These are phyloP conservation scores for Aphaenogaster floridana DNA, from an alignment of 1,140 invertebrate genomes.

Conservation along the genomic window DNA sequence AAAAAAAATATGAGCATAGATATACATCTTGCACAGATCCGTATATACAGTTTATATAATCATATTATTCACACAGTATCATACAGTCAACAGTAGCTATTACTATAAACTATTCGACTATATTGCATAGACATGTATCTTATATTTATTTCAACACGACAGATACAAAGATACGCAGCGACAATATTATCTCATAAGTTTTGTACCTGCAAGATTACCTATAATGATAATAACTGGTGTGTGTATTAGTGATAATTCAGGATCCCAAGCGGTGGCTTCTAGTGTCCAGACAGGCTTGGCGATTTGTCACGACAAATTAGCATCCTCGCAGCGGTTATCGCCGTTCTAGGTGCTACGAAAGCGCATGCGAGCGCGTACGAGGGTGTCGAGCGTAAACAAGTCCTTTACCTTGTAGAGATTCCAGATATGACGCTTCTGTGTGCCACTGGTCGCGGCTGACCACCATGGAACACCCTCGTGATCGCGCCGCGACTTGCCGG, in stretches of 20 bases:
- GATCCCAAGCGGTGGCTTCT: neutral
- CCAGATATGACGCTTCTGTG: neutral
- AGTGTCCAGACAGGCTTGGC: neutral
- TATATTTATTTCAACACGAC: neutral
- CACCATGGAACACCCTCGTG: neutral
- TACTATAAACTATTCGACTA: neutral
- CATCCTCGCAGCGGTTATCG: neutral
- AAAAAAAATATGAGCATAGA: neutral
- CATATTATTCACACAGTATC: neutral
- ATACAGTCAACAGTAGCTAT: neutral
- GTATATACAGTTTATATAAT: conserved; percentile 21
- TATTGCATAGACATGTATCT: neutral
- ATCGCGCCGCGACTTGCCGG: neutral
- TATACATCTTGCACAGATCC: neutral
- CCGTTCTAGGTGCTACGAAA: neutral
- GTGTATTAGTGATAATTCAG: neutral
- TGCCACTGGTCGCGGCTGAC: neutral
- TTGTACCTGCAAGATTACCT: neutral
- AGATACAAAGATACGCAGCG: neutral
- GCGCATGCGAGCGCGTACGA: conserved; percentile 10
- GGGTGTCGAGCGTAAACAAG: conserved; percentile 14
- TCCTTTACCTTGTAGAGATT: conserved; percentile 58
- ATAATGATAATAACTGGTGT: conserved; percentile 19
- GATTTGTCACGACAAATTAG: neutral
- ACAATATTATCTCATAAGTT: neutral